Evolutionary conservation across 2,113 vertebrate genomes (phyloP).

Genomic region (Paramormyrops kingsleyae): DNA sequence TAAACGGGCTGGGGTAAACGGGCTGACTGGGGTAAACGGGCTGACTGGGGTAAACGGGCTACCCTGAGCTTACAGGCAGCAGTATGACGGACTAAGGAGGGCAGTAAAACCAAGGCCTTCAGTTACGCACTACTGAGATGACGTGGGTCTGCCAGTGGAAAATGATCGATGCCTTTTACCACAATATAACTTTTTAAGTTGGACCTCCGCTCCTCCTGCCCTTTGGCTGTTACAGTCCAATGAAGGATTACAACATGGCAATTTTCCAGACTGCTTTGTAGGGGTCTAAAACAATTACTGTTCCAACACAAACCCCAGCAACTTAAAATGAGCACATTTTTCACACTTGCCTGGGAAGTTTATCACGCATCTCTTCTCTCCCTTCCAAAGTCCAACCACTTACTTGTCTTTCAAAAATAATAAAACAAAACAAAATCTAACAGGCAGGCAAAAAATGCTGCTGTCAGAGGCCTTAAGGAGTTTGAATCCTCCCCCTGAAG

Average conservation of each 20-base stretch:
- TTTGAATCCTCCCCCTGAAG: not conserved
- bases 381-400: not conserved
- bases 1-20: not conserved
- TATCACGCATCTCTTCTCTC: not conserved
- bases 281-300: slow-evolving; percentile 18
- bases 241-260: slow-evolving; percentile 11
- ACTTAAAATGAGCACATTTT: not conserved
- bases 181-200: slow-evolving; percentile 15
- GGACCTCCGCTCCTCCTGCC: not conserved
- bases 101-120: slow-evolving; percentile 25
- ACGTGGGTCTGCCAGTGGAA: slow-evolving; percentile 22
- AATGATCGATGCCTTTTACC: slow-evolving; percentile 24
- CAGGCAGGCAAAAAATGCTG: not conserved
- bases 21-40: not conserved
- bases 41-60: not conserved
- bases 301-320: slow-evolving; percentile 11
- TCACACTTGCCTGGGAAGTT: not conserved
- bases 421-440: slow-evolving; percentile 1
- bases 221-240: slow-evolving; percentile 15
- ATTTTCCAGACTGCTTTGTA: not conserved
- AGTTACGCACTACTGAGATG: slow-evolving; percentile 31
- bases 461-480: not conserved
- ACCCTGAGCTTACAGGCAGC: not conserved
- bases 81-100: not conserved
- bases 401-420: slow-evolving; percentile 14